Evolutionary conservation across 1,140 invertebrate genomes (phyloP), one percentile per base, ranked within the genome.

Genomic region (Aphelinus certus): DNA sequence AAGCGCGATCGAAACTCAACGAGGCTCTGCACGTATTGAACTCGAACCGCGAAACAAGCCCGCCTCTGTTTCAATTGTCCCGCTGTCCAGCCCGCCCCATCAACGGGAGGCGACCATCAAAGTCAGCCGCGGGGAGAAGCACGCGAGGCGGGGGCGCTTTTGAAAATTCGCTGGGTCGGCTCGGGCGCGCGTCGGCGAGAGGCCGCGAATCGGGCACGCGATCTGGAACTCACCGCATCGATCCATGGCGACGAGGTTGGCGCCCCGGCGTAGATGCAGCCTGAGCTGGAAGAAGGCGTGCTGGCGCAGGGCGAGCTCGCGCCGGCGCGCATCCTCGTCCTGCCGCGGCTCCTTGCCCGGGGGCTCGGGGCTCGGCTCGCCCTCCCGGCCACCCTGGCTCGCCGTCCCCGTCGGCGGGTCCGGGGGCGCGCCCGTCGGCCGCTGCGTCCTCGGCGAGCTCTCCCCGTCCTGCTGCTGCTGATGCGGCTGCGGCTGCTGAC

Each of bases 221-320:
- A 7, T 3, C 26, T 5, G 6, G n/a, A 48, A 85, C 90, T 91
- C 88, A 97, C 97, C 97, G 88, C 95, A 96, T 87, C 97, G 95
- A 87, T 98, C 97, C 92, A 96, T 95, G 46, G 97, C 95, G 45
- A 97, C 92, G 80, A 98, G 90, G 86, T 97, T 95, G 82, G 92
- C 91, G 58, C 96, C 97, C 83, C 94, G 91, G 81, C 94, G 93
- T 70, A 98, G 91, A 87, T 96, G 93, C 77, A 98, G 91, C 76
- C 95, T 93, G 58, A 98, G 90, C 84, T 96, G 93, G 88, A 96
- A 98, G 88, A 97, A 98, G 58, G 96, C 92, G 89, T 95, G 92
- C 85, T 95, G 93, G 76, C 94, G 89, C 74, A 95, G 86, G 53
- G 92, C 91, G 64, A 92, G 89, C 86, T 95, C 94, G 77, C 93